Evolutionary conservation across 2,888 invertebrate genomes (phyloP).

Genomic region (Reticulitermes lucifugus): DNA sequence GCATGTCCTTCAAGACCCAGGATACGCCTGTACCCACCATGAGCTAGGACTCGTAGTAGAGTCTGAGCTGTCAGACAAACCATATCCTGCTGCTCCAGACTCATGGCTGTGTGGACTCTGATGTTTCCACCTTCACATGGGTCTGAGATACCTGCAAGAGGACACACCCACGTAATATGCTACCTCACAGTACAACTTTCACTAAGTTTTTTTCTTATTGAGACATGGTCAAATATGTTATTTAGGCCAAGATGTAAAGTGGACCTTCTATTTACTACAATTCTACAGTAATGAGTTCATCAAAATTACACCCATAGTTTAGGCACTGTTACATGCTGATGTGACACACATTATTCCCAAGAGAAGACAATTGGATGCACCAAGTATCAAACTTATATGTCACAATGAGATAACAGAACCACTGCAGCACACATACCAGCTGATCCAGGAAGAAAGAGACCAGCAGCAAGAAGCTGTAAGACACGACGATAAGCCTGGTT

Average conservation of each 20-base stretch:
- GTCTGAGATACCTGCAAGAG: conserved; percentile 77
- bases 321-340: too few species aligned
- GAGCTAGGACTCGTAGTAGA: conserved; percentile 87
- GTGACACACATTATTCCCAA: too few species aligned
- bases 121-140: conserved; percentile 93
- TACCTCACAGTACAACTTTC: too few species aligned
- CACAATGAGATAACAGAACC: too few species aligned
- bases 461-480: conserved; percentile 91
- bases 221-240: too few species aligned
- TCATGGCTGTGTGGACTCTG: conserved; percentile 90
- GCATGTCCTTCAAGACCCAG: conserved; percentile 73
- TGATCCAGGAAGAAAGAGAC: conserved; percentile 94
- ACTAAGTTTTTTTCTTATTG: too few species aligned
- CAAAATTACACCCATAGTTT: too few species aligned
- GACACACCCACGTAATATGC: background rate
- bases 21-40: conserved; percentile 94
- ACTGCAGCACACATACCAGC: conserved; percentile 68
- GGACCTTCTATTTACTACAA: too few species aligned
- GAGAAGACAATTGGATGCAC: too few species aligned
- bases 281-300: too few species aligned
- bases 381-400: too few species aligned
- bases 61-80: conserved; percentile 96
- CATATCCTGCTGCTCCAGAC: conserved; percentile 90
- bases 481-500: conserved; percentile 92
- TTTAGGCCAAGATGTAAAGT: too few species aligned